These are phyloP conservation scores for Nymphalis urticae DNA, from an alignment of 2,888 invertebrate genomes.

Conservation along the genomic window DNA sequence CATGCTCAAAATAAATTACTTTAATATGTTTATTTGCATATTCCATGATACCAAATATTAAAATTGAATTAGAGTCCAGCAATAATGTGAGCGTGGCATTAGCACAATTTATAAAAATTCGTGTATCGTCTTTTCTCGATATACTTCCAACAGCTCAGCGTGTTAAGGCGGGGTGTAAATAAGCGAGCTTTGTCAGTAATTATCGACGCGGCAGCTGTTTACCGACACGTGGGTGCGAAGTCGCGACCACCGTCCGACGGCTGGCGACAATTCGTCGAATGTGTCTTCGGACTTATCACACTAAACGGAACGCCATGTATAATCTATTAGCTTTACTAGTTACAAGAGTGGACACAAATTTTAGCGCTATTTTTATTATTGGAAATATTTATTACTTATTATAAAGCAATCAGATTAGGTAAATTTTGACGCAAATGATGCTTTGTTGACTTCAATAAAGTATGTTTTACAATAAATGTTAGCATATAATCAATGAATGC, in stretches of 20 bases:
- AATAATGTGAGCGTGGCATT: constrained; percentile 30
- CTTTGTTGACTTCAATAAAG: not conserved
- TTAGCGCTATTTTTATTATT: constrained; percentile 38
- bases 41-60: constrained; percentile 7
- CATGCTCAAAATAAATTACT: constrained; percentile 16
- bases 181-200: constrained; percentile 74
- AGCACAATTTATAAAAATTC: constrained; percentile 40
- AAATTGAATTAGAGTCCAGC: constrained; percentile 13
- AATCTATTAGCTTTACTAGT: constrained; percentile 53
- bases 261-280: constrained; percentile 73
- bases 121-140: constrained; percentile 42
- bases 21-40: not conserved
- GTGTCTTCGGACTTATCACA: constrained; percentile 51
- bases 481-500: not conserved
- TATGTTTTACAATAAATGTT: constrained; percentile 6
- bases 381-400: constrained; percentile 27
- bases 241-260: constrained; percentile 76
- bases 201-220: constrained; percentile 76
- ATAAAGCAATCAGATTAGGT: constrained; percentile 5
- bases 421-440: not conserved
- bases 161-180: constrained; percentile 67
- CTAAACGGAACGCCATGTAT: constrained; percentile 50
- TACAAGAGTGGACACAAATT: constrained; percentile 56
- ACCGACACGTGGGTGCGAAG: constrained; percentile 76
- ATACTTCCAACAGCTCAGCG: constrained; percentile 44